Conservation (phyloP, 1,140 invertebrate genomes). For the Drosophila sturtevanti region DNA sequence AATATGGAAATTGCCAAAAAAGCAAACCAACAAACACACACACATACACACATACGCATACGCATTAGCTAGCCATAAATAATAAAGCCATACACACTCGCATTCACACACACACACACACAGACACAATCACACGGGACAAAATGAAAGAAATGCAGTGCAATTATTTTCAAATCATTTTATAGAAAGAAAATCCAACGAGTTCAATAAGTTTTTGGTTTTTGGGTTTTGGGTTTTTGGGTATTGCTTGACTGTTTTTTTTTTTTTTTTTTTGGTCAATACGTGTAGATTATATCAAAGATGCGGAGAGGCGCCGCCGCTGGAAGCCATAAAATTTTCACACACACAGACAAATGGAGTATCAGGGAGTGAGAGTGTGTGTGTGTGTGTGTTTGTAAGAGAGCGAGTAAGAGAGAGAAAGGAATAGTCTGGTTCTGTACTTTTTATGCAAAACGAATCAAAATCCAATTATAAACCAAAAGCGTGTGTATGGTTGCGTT, state of each 20-base stretch:
- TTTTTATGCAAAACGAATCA: constrained; percentile 63
- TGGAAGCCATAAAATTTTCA: constrained; percentile 40
- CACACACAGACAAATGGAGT: constrained; percentile 5
- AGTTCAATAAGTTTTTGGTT: constrained; percentile 25
- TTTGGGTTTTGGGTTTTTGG: constrained; percentile 19
- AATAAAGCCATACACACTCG: constrained; percentile 40
- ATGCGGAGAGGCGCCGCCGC: constrained; percentile 38
- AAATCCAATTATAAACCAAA: constrained; percentile 58
- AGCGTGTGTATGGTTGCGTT: constrained; percentile 30
- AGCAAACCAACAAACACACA: background rate
- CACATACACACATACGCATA: background rate
- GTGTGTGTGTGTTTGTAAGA: too few relatives aligned
- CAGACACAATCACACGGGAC: background rate
- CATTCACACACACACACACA: constrained; percentile 1
- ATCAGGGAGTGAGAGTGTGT: background rate
- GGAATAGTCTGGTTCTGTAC: constrained; percentile 40
- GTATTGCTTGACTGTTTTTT: constrained; percentile 9
- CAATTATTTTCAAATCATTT: constrained; percentile 39
- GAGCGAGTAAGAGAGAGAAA: background rate
- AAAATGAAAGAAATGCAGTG: constrained; percentile 42
- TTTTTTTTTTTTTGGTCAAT: background rate
- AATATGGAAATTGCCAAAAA: constrained; percentile 48
- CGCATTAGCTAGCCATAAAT: constrained; percentile 20
- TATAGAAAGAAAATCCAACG: constrained; percentile 9
- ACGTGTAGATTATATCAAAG: constrained; percentile 17